Conservation (phyloP, 30 jellyfish, hydroid and myxozoan species). For the Hydractinia symbiolongicarpus region DNA sequence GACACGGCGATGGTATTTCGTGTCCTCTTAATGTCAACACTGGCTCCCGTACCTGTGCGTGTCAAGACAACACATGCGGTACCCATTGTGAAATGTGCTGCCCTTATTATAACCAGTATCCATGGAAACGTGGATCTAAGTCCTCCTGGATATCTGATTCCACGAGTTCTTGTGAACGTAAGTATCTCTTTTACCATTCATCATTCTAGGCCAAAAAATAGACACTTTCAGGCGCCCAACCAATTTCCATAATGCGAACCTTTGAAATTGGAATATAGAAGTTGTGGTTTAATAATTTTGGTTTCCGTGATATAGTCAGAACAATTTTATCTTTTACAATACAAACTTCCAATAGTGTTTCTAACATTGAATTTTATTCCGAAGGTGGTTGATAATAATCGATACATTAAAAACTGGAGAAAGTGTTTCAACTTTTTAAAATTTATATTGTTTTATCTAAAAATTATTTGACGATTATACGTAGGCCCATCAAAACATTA, state of each 20-base stretch:
- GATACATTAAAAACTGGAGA: no score
- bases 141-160: slow-evolving; percentile 79
- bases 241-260: no score
- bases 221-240: no score
- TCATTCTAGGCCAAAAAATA: no score
- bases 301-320: not conserved
- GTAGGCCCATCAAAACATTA: no score
- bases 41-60: slow-evolving; percentile 67
- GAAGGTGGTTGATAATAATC: no score
- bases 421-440: no score
- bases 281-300: not conserved
- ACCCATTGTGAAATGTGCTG: slow-evolving; percentile 77
- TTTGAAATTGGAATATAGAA: not conserved
- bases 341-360: no score
- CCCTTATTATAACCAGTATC: slow-evolving; percentile 83
- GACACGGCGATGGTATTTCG: slow-evolving; percentile 82
- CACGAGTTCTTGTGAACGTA: slow-evolving; percentile 84
- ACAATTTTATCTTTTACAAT: no score
- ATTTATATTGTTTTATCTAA: no score
- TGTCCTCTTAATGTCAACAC: slow-evolving; percentile 72
- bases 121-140: slow-evolving; percentile 71
- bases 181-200: not conserved
- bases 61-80: slow-evolving; percentile 91
- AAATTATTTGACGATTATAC: no score
- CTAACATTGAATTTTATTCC: no score